Base-by-base conservation (phyloP, 1,140 invertebrate genomes). In the Chironomus striatipennis region DNA sequence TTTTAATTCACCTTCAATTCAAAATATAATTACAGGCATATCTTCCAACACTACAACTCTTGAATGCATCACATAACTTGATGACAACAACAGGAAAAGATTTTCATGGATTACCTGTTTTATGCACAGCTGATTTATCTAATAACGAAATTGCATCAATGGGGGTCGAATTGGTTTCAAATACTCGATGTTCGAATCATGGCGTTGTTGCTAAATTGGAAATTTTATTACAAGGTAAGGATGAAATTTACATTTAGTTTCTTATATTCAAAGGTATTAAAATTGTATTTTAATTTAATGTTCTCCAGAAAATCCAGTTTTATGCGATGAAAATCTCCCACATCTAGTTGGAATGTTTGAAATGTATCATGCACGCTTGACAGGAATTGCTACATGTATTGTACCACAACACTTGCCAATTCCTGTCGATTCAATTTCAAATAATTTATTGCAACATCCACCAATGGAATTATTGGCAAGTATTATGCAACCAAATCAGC, bases 71-170 rank as follows among this genome's bases (percentile, higher is more conserved):
- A 42, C 87, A 91, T 79, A 93, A 94, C 79, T 87, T 88, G 67
- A 82, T 94, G 2, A 88, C 87, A 5, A 82, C 87, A 42, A 83
- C 93, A 74, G 89, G 92, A 42, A 87, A 88, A 77, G 91, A 93
- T 81, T 93, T 94, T 79, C 90, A 92, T 76, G 91, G 91, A 1
- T 83, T 93, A 73, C 91, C 91, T 1, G 87, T 88, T 0, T 83
- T 94, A 3, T 94, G 92, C 78, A 86, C 87, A 79, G 91, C 90
- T 1, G 91, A 93, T 80, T 82, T 94, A 1, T 90, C 89, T 3
- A 86, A 89, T 77, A 94, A 94, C 79, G 85, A 87, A 75, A 93
- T 94, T 76, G 83, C 86, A 43, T 83, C 86, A 7, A 85, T 93
- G 9, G 89, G 89, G 65, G 85, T 87, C 34, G 90, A 92, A 78